phyloP scores from a whole-genome alignment of 2,797 vertebrate genomes.

The Pelochelys cantorii region DNA sequence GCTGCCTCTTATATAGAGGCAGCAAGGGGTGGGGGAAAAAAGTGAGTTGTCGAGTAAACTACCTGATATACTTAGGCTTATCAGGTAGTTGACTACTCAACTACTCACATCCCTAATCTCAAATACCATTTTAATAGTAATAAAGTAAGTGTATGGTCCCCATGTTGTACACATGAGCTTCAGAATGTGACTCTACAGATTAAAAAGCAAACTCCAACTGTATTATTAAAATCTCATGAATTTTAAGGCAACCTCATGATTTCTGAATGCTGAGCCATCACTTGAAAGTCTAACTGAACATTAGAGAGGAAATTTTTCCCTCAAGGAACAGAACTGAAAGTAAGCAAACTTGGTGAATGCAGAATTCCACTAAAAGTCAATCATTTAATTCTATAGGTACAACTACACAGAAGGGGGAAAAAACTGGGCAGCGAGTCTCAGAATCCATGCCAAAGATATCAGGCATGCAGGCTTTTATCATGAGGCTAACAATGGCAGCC shows the following conservation, averaged over 20 bases:
- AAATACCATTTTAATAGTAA: constrained; percentile 23
- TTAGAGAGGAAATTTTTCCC: neutral
- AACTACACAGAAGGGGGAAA: too few relatives aligned
- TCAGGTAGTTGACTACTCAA: too few relatives aligned
- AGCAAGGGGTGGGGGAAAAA: too few relatives aligned
- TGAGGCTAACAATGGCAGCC: too few relatives aligned
- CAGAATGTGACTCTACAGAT: constrained; percentile 32
- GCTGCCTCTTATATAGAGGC: too few relatives aligned
- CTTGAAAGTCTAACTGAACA: neutral
- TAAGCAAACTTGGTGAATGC: neutral
- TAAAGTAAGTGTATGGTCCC: constrained; percentile 25
- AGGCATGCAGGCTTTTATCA: too few relatives aligned
- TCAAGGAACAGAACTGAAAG: neutral
- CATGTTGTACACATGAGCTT: neutral
- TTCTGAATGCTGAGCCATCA: neutral
- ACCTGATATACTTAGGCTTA: too few relatives aligned
- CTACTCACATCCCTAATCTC: too few relatives aligned
- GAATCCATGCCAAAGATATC: too few relatives aligned
- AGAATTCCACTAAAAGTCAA: neutral
- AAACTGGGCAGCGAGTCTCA: too few relatives aligned
- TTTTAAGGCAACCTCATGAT: neutral
- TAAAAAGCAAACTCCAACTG: constrained; percentile 7
- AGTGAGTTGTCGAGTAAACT: too few relatives aligned
- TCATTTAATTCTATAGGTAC: neutral
- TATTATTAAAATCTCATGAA: neutral